Evolutionary conservation across 2,888 invertebrate genomes (phyloP).

Genomic region (Pantelozetes paolii): DNA sequence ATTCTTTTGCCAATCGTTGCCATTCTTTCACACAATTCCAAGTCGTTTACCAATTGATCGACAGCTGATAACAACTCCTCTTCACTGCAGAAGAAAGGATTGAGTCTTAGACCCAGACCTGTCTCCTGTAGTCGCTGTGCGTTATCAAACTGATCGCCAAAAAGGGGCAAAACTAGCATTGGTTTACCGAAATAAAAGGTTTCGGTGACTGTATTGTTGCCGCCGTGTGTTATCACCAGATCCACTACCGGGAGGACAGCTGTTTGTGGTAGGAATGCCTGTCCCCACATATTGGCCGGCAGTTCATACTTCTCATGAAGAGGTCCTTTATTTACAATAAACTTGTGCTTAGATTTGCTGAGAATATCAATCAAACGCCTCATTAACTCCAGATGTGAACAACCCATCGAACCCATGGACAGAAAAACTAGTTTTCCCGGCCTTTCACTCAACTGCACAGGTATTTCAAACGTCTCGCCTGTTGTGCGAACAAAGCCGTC

Average conservation of each 20-base stretch:
- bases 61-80: slow-evolving; percentile 33
- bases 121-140: slow-evolving; percentile 37
- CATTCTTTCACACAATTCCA: slow-evolving; percentile 8
- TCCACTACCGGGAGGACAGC: not conserved
- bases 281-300: slow-evolving; percentile 38
- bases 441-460: not conserved
- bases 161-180: slow-evolving; percentile 38
- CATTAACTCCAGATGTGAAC: slow-evolving; percentile 31
- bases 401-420: slow-evolving; percentile 38
- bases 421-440: slow-evolving; percentile 30
- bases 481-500: slow-evolving; percentile 23
- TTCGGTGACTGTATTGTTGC: slow-evolving; percentile 39
- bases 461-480: not conserved
- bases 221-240: too few relatives aligned
- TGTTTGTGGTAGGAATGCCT: slow-evolving; percentile 26
- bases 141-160: slow-evolving; percentile 40
- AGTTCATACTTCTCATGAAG: slow-evolving; percentile 33
- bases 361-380: slow-evolving; percentile 30
- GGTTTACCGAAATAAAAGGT: slow-evolving; percentile 36
- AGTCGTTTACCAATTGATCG: slow-evolving; percentile 36
- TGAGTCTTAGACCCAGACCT: slow-evolving; percentile 10
- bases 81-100: slow-evolving; percentile 34
- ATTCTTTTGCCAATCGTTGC: slow-evolving; percentile 21
- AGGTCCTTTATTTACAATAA: slow-evolving; percentile 36
- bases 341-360: slow-evolving; percentile 33